Evolutionary conservation across 37 sponge, comb jelly and placozoan genomes (phyloP), one percentile per base, ranked within the genome.

Genomic region (Crambe crambe): DNA sequence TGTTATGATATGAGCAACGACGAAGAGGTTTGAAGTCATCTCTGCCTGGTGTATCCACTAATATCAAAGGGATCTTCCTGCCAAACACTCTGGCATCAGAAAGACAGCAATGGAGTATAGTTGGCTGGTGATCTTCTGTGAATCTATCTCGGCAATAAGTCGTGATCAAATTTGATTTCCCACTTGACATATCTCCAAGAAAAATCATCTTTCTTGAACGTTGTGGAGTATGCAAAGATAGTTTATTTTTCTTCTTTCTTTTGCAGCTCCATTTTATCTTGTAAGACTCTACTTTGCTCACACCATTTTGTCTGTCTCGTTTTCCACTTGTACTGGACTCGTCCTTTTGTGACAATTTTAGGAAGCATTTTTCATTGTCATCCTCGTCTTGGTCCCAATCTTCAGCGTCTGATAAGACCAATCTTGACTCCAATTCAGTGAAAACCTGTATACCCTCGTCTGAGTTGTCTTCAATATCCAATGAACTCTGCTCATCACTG

Each of bases 131-230:
- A 20, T 0, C 23, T 21, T 79, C 80, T 0, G 32, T n/a, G 75
- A 86, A 86, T 32, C 51, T 56, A 38, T 86, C 86, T 29, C 57
- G 27, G 25, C 80, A 79, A 58, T 86, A 86, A 4, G 80, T 73
- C 37, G 80, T 78, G 22, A 86, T 73, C 6, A 86, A 44, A 17
- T 42, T 42, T 1, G 74, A 75, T 38, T 86, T 86, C 0, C 86
- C 86, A 57, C 68, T 66, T 37, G 38, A 73, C 86, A 86, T 86
- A 23, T 86, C 86, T 23, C 86, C 86, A 25, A 86, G 56, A 29
- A 86, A 63, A 17, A 86, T 69, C 20, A 86, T 73, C 58, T 86
- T 86, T 26, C 86, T 42, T 26, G 84, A 75, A 42, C 86, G 34
- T 2, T 68, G 75, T 8, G 30, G 58, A 30, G 30, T 54, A 3